These are phyloP conservation scores for Drosophila longiperda DNA, from an alignment of 2,888 invertebrate species.

Conservation along the genomic window DNA sequence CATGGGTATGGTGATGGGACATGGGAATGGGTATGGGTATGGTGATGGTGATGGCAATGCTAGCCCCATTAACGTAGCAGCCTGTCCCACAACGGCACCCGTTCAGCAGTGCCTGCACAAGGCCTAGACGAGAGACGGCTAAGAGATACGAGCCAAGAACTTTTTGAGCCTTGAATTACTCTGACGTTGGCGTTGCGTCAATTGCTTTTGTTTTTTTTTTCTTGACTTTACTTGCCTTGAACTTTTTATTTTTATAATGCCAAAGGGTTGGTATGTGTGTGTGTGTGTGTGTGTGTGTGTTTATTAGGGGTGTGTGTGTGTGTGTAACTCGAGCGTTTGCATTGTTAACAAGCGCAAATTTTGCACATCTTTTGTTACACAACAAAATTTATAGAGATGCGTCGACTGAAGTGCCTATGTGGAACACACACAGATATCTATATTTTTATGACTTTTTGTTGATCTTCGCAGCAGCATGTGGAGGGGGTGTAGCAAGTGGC, in stretches of 20 bases:
- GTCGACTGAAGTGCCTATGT: conserved; percentile 43
- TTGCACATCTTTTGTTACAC: conserved; percentile 70
- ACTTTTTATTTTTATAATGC: conserved; percentile 48
- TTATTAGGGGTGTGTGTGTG: conserved; percentile 13
- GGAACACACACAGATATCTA: conserved; percentile 51
- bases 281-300: conserved; percentile 8
- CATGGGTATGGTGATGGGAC: conserved; percentile 19
- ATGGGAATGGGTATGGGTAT: neutral
- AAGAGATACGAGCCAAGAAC: conserved; percentile 52
- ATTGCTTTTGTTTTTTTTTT: conserved; percentile 71
- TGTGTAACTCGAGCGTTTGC: conserved; percentile 52
- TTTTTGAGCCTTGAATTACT: conserved; percentile 59
- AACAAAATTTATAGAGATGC: conserved; percentile 65
- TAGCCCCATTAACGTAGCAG: conserved; percentile 40
- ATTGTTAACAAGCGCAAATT: conserved; percentile 73
- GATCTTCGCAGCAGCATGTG: conserved; percentile 51
- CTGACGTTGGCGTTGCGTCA: conserved; percentile 44
- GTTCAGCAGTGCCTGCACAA: neutral
- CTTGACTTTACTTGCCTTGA: conserved; percentile 63
- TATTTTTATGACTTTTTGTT: conserved; percentile 76
- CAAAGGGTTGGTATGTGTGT: conserved; percentile 4
- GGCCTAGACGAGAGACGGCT: conserved; percentile 49
- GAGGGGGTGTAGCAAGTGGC: no score
- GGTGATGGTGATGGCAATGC: conserved; percentile 17
- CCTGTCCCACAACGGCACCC: conserved; percentile 3